Evolutionary conservation across 2,888 invertebrate genomes (phyloP).

Genomic region (Helobdella robusta): DNA sequence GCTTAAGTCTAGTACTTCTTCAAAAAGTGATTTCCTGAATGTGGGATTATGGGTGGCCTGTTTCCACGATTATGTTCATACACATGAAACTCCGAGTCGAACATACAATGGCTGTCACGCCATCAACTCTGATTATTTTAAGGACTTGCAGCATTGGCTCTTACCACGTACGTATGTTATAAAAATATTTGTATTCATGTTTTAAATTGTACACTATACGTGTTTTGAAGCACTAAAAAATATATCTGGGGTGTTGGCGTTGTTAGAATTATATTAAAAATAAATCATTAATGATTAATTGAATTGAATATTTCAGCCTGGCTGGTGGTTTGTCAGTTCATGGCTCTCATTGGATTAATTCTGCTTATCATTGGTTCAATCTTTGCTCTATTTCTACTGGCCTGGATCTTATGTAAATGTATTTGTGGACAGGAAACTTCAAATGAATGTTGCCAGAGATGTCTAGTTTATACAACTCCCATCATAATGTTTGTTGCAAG

Average conservation of each 20-base stretch:
- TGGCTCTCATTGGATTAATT: conserved; percentile 34
- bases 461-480: conserved; percentile 35
- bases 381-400: conserved; percentile 33
- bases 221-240: too few relatives aligned
- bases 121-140: conserved; percentile 30
- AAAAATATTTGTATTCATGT: too few relatives aligned
- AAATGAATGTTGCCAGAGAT: conserved; percentile 34
- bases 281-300: too few relatives aligned
- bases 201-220: too few relatives aligned
- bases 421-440: conserved; percentile 29
- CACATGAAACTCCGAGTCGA: conserved; percentile 30
- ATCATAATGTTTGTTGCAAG: conserved; percentile 36
- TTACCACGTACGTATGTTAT: conserved; percentile 33
- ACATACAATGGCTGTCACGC: conserved; percentile 33
- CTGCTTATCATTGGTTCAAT: conserved; percentile 33
- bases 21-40: conserved; percentile 32
- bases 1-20: conserved; percentile 29
- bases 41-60: conserved; percentile 34
- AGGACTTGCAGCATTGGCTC: conserved; percentile 32
- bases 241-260: not conserved
- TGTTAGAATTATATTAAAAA: too few relatives aligned
- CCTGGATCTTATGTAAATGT: conserved; percentile 35
- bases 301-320: conserved; percentile 34
- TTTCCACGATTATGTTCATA: conserved; percentile 33
- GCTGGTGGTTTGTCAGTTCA: conserved; percentile 33